Evolutionary conservation across 2,113 vertebrate genomes (phyloP), one percentile per base, ranked within the genome.

Genomic region (Arenaria interpres): DNA sequence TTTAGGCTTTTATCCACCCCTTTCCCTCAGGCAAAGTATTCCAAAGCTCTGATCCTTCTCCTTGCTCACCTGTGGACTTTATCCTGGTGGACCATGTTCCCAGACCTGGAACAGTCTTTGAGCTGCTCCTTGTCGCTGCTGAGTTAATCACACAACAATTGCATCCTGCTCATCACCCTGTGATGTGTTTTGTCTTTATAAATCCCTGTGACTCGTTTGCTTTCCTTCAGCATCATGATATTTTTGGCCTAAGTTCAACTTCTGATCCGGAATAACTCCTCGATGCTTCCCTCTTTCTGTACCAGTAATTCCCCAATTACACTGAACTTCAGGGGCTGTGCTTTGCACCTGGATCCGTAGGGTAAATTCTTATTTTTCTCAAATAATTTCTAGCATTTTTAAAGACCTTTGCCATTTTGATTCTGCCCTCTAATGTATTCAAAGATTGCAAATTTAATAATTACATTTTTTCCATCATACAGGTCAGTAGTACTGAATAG

Each of bases 11-110:
- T 14, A 53, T 13, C 54, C 11, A 5, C 8, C 7, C 32, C 14
- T 8, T 19, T 67, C 3, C 0, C 21, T 33, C 45, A 33, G 66
- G 39, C 10, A 11, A 27, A 54, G 11, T 5, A 1, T 3, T 69
- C 14, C 1, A 5, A 9, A 10, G 3, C 63, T 45, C 80, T 20
- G 50, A 41, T 59, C 73, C 30, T 69, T 74, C 83, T 95, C 37
- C 48, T 75, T 7, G 0, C 13, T 63, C 33, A 14, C 7, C 50
- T 50, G 68, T 62, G 85, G 60, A 22, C 19, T 69, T 59, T 0
- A 0, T 73, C 56, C n/a, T 77, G 12, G 16, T 25, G 33, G 39
- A 4, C 33, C 7, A 2, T 8, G 28, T 14, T 59, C 28, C 73
- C 62, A 59, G 23, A 39, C 14, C 62, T 32, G 51, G 12, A 32